These are phyloP conservation scores for Oophaga sylvatica DNA, from an alignment of 2,797 vertebrate species.

Conservation along the genomic window DNA sequence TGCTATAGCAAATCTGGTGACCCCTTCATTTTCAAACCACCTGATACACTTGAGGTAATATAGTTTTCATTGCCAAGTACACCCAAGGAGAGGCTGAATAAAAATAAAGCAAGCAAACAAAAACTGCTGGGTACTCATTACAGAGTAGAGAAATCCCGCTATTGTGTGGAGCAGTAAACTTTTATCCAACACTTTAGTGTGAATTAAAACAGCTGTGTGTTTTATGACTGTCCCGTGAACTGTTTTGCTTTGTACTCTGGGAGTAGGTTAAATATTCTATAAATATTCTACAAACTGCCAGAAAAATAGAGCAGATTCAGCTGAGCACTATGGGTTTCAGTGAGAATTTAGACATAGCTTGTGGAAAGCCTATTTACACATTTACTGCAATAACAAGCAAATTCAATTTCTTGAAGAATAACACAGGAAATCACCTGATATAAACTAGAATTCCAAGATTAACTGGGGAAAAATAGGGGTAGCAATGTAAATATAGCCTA, in stretches of 20 bases:
- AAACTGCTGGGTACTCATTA: slow-evolving; percentile 30
- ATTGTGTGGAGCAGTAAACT: slow-evolving; percentile 36
- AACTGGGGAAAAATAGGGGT: not conserved
- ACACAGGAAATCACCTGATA: slow-evolving; percentile 50
- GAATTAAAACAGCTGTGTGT: slow-evolving; percentile 64
- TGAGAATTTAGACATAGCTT: slow-evolving; percentile 66
- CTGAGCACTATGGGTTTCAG: slow-evolving; percentile 56
- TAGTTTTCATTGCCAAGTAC: slow-evolving; percentile 15
- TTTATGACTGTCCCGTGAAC: slow-evolving; percentile 63
- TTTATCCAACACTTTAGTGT: slow-evolving; percentile 45
- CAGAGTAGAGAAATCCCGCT: slow-evolving; percentile 26
- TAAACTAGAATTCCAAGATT: slow-evolving; percentile 24
- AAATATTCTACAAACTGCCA: slow-evolving; percentile 60
- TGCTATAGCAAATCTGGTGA: slow-evolving; percentile 25
- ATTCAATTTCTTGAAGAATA: slow-evolving; percentile 76
- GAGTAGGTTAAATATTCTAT: slow-evolving; percentile 63
- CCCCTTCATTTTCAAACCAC: slow-evolving; percentile 38
- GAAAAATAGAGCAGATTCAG: slow-evolving; percentile 63
- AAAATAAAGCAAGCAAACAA: slow-evolving; percentile 28
- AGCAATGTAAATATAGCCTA: not conserved
- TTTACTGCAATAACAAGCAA: slow-evolving; percentile 64
- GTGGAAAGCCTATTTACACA: slow-evolving; percentile 69
- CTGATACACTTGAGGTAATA: slow-evolving; percentile 16
- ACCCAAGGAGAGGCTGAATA: slow-evolving; percentile 36
- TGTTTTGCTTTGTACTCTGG: slow-evolving; percentile 61